Percentiles rank a stretch among this genome's conserved stretches.
phyloP scores from a whole-genome alignment of 2,888 invertebrate species.

The Bruchidius siliquastri region DNA sequence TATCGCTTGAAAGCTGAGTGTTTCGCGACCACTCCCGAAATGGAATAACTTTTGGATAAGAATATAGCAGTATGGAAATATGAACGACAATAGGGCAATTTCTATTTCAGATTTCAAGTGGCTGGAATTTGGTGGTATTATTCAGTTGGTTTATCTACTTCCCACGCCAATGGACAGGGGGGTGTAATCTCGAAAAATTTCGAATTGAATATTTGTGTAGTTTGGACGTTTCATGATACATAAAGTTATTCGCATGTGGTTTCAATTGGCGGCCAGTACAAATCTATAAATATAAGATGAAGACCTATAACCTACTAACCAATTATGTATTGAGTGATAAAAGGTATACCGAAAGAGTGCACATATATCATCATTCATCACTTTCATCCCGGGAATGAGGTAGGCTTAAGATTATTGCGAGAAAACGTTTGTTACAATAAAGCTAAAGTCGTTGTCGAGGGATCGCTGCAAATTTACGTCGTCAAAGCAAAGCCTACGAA shows the following conservation, averaged over 20 bases:
- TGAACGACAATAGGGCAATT: no score
- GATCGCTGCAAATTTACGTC: background rate
- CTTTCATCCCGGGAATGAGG: background rate
- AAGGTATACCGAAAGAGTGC: background rate
- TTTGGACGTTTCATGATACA: no score
- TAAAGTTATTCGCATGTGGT: no score
- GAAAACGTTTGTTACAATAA: background rate
- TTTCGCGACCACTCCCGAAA: background rate
- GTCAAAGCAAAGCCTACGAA: background rate
- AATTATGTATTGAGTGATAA: background rate
- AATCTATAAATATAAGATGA: background rate
- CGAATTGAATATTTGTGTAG: no score
- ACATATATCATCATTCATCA: background rate
- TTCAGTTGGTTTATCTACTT: no score
- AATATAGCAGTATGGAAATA: no score
- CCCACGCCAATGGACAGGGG: no score
- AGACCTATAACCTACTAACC: background rate
- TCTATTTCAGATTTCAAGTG: no score
- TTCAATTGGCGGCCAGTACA: background rate
- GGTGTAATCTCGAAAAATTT: no score
- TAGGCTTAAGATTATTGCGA: background rate
- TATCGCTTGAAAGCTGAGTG: background rate
- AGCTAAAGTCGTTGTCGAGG: background rate
- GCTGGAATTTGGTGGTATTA: no score
- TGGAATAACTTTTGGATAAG: background rate